Conservation (phyloP, 1,140 invertebrate species). For the Condylostylus longicornis region DNA sequence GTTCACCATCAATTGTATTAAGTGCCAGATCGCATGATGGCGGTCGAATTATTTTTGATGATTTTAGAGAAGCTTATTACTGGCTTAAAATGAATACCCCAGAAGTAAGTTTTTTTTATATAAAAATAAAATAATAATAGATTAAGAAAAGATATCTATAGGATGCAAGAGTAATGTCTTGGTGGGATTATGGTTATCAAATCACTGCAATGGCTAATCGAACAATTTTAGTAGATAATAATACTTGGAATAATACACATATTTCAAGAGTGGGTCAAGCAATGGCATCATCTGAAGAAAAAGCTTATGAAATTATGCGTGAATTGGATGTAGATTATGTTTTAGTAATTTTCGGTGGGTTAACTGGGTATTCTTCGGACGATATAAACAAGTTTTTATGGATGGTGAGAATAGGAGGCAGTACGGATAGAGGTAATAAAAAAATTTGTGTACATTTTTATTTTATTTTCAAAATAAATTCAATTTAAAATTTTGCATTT, state of each 20-base stretch:
- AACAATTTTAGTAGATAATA: constrained; percentile 97
- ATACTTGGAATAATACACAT: constrained; percentile 99
- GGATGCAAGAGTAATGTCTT: constrained; percentile 95
- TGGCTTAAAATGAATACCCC: constrained; percentile 96
- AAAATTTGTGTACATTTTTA: no score
- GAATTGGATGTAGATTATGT: constrained; percentile 97
- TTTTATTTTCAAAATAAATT: no score
- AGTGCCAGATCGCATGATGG: constrained; percentile 90
- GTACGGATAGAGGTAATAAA: constrained; percentile 85
- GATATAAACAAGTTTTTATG: constrained; percentile 98
- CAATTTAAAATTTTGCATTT: no score
- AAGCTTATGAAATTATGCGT: constrained; percentile 93
- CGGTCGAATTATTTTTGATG: constrained; percentile 86
- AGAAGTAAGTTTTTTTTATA: constrained; percentile 38
- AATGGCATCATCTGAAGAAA: constrained; percentile 92
- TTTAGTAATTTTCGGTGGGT: constrained; percentile 92
- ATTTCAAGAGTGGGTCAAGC: constrained; percentile 94
- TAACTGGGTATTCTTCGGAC: constrained; percentile 97
- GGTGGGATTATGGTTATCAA: constrained; percentile 99
- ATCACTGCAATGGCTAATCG: constrained; percentile 98
- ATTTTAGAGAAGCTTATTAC: constrained; percentile 95
- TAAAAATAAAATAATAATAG: constrained; percentile 15
- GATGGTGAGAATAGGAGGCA: constrained; percentile 98
- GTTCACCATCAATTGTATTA: constrained; percentile 90
- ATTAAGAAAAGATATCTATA: constrained; percentile 33